Conservation (phyloP, 2,888 invertebrate species). For the Eupithecia centaureata region DNA sequence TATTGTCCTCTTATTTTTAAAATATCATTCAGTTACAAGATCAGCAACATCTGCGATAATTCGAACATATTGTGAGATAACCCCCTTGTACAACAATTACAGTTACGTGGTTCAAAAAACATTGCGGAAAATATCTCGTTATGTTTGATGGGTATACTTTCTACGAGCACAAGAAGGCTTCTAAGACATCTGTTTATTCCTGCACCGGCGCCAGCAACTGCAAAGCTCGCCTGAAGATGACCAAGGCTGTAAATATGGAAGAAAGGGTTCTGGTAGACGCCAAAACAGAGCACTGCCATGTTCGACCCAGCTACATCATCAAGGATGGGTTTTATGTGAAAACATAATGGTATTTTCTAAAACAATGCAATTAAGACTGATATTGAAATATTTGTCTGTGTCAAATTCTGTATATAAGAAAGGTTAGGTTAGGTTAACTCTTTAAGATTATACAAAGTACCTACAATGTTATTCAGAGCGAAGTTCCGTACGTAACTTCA, state of each 20-base stretch:
- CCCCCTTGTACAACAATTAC: constrained; percentile 13
- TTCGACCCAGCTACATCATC: constrained; percentile 33
- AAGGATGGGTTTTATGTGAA: constrained; percentile 36
- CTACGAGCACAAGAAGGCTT: constrained; percentile 38
- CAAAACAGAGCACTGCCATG: constrained; percentile 42
- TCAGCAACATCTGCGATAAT: background rate
- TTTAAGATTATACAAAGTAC: too few relatives aligned
- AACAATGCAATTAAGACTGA: background rate
- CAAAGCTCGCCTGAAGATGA: constrained; percentile 35
- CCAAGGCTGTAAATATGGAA: constrained; percentile 15
- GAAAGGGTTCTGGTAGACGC: constrained; percentile 28
- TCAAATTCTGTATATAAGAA: background rate
- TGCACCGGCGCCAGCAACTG: constrained; percentile 39
- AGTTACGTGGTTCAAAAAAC: constrained; percentile 48
- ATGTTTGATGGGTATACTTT: constrained; percentile 41
- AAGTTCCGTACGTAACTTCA: too few relatives aligned
- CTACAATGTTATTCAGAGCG: too few relatives aligned
- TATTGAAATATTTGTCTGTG: background rate
- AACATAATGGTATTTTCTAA: constrained; percentile 13
- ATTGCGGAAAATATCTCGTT: constrained; percentile 45
- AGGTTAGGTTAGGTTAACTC: background rate
- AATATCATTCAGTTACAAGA: background rate
- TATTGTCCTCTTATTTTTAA: background rate
- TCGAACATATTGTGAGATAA: background rate
- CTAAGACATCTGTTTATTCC: constrained; percentile 31